Evolutionary conservation across 2,888 invertebrate genomes (phyloP), one percentile per base, ranked within the genome.

Genomic region (Hypomecis atomaria): DNA sequence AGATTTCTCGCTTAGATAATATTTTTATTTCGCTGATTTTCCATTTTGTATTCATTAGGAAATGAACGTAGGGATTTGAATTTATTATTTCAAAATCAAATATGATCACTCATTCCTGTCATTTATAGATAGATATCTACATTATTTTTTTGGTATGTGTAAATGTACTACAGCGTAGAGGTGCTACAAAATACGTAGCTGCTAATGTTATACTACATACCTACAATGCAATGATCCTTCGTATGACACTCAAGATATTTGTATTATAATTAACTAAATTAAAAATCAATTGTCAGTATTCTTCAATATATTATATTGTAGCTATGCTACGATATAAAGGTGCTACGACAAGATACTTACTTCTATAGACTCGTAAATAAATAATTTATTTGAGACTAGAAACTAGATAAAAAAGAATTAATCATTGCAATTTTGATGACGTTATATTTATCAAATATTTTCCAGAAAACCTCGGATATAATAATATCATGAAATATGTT

Each of bases 1-100:
- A 71, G 73, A 77, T 75, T 75, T 71, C 67, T 63, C 65, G 57
- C 43, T 55, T 57, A 53, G 72, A 77, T 74, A 75, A 69, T 58
- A 66, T 62, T 63, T 69, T 69, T 67, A 57, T 69, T 67, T 62
- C 11, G 53, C 58, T 53, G 58, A 23, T 38, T 43, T 44, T 42
- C 34, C 47, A 34, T 50, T 55, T 59, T 45, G 44, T 59, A 63
- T 60, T 60, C 54, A 60, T 60, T 65, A 23, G 5, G 13, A 37
- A 42, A 49, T 56, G 8, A 34, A 42, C 34, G n/a, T 5, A 4
- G 5, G 11, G 4, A 6, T 6, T 44, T 36, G 49, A 49, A n/a
- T 49, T 49, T 47, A 9, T 3, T 40, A 40, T 40, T 9, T 9
- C 40, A 8, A 23, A 23, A 23, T 23, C 23, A 1, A 23, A 23